Evolutionary conservation across 2,797 vertebrate species (phyloP), one percentile per base, ranked within the genome.

Genomic region (Acanthurus lineatus): DNA sequence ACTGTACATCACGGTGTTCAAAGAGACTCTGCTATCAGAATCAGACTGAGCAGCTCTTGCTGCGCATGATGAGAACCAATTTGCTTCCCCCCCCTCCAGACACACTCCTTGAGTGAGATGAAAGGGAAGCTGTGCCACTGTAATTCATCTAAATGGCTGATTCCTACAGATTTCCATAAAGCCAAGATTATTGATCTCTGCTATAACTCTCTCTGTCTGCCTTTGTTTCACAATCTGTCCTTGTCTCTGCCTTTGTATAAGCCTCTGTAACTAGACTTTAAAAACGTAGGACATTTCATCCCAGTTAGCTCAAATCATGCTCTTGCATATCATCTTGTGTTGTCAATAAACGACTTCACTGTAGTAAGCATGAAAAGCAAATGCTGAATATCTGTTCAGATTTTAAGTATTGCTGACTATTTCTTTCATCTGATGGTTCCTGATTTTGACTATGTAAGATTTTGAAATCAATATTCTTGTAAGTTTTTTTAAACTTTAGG

Each of bases 141-240:
- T 83, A 82, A 89, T 84, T 72, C 70, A 76, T 88, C 76, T 84
- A 81, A 86, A 88, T 71, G 67, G 70, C 62, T n/a, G 16, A 59
- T 60, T 80, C 58, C 65, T 54, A 14, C 62, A 73, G 64, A 73
- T 65, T 60, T 84, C 80, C 74, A 77, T 57, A 51, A 58, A 66
- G 44, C 71, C 73, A 58, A 17, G 2, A 38, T 57, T 42, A 86
- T 32, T 69, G 66, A 84, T 69, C 79, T 67, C 25, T 16, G 4
- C 51, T 62, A 63, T 78, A 12, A 56, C 69, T 71, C 62, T 69
- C 62, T 47, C 62, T 2, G 42, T 56, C 48, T 40, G 53, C 51
- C 67, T 69, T 68, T 62, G 63, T 76, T 60, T 73, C 76, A 48
- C 54, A 11, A 8, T 32, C 42, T 38, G 17, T 81, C 56, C 45